Conservation (phyloP, 2,888 invertebrate species). For the Ophion costatus region DNA sequence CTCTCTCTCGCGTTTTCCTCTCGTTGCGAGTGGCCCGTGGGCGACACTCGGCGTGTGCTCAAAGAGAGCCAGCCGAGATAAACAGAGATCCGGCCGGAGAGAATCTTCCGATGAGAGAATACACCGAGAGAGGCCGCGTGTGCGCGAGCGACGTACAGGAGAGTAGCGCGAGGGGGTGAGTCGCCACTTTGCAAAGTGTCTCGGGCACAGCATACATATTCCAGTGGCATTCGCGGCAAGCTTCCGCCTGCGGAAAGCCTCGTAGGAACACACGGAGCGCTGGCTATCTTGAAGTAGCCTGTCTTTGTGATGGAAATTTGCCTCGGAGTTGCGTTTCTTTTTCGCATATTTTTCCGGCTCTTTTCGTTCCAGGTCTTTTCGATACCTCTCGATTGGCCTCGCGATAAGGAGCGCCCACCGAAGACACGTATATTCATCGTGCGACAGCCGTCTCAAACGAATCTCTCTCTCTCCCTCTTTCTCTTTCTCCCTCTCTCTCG, state of each 20-base stretch:
- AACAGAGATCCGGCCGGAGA: background rate
- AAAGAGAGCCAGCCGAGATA: background rate
- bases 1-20: constrained; percentile 1
- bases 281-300: constrained; percentile 43
- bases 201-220: constrained; percentile 73
- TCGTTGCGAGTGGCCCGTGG: constrained; percentile 36
- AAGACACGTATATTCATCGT: constrained; percentile 9
- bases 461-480: background rate
- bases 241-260: constrained; percentile 65
- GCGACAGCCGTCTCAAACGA: background rate
- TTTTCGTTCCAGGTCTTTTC: background rate
- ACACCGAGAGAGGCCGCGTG: background rate
- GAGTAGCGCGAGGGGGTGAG: constrained; percentile 13
- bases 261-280: constrained; percentile 35
- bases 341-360: background rate
- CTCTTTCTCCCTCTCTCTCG: background rate
- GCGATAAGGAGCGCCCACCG: constrained; percentile 43
- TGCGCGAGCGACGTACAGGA: background rate
- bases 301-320: constrained; percentile 77
- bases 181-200: constrained; percentile 63
- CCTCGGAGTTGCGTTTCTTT: constrained; percentile 18
- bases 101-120: background rate
- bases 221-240: constrained; percentile 70
- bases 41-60: constrained; percentile 50
- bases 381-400: constrained; percentile 63